Conservation (phyloP, 1,140 invertebrate species). For the Xylocopa sonorina region DNA sequence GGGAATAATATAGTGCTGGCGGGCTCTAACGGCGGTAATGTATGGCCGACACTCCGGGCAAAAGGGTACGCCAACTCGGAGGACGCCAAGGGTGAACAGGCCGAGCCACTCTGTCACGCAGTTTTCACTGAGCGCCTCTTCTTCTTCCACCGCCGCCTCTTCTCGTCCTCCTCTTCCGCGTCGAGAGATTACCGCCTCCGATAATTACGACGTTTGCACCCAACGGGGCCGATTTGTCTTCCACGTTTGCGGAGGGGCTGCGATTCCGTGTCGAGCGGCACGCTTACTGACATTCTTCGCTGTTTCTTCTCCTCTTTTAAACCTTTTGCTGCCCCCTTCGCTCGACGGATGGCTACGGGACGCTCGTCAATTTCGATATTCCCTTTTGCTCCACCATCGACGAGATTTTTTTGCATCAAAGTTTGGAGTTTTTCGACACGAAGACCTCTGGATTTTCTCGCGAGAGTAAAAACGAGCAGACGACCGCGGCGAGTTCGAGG, state of each 20-base stretch:
- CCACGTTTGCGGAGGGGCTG: constrained; percentile 55
- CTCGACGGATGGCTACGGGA: neutral
- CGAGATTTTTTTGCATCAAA: neutral
- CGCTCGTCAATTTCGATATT: neutral
- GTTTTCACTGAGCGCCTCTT: constrained; percentile 69
- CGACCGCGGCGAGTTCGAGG: no score
- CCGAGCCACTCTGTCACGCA: constrained; percentile 70
- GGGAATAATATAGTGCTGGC: constrained; percentile 73
- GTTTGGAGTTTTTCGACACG: neutral
- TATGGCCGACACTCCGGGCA: constrained; percentile 70
- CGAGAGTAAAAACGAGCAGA: no score
- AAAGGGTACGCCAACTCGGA: constrained; percentile 66
- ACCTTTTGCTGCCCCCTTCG: no score
- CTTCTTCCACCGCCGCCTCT: constrained; percentile 58
- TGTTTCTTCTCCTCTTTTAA: constrained; percentile 40
- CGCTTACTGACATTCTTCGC: constrained; percentile 52
- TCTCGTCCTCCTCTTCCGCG: constrained; percentile 53
- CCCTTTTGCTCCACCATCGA: no score
- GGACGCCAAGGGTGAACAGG: constrained; percentile 67
- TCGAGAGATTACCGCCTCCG: constrained; percentile 71
- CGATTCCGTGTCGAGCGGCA: constrained; percentile 59
- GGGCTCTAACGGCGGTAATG: constrained; percentile 73
- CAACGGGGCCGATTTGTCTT: constrained; percentile 74
- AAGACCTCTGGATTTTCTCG: neutral
- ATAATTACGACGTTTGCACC: constrained; percentile 76